phyloP scores from a whole-genome alignment of 2,888 invertebrate genomes.

The Polylopha cassiicola region DNA sequence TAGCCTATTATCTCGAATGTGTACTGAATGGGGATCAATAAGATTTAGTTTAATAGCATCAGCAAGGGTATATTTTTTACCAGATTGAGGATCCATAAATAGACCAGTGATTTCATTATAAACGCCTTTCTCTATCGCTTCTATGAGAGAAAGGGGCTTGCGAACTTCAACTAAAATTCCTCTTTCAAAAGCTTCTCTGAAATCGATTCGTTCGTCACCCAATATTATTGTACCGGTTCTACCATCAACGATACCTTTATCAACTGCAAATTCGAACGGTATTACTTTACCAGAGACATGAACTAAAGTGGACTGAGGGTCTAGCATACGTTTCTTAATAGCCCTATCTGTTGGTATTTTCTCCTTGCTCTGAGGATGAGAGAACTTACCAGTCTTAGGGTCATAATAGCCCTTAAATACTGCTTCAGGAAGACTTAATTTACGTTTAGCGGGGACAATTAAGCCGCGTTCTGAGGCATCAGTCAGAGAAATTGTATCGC shows the following conservation, averaged over 20 bases:
- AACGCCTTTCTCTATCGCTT: slow-evolving; percentile 88
- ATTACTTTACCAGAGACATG: slow-evolving; percentile 87
- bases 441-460: slow-evolving; percentile 88
- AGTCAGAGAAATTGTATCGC: slow-evolving; percentile 84
- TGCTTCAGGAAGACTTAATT: slow-evolving; percentile 90
- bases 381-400: slow-evolving; percentile 88
- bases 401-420: slow-evolving; percentile 95
- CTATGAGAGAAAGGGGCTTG: slow-evolving; percentile 87
- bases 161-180: slow-evolving; percentile 89
- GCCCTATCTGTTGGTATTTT: slow-evolving; percentile 89
- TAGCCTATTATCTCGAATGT: slow-evolving; percentile 85
- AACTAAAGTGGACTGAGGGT: slow-evolving; percentile 90
- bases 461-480: slow-evolving; percentile 91
- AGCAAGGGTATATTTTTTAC: slow-evolving; percentile 85
- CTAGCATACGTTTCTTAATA: slow-evolving; percentile 89
- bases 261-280: slow-evolving; percentile 89
- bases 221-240: slow-evolving; percentile 82
- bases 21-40: slow-evolving; percentile 89
- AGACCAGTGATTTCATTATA: slow-evolving; percentile 86
- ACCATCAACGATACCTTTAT: slow-evolving; percentile 85
- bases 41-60: slow-evolving; percentile 89
- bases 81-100: slow-evolving; percentile 89
- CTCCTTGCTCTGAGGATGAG: slow-evolving; percentile 87
- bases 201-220: slow-evolving; percentile 82
- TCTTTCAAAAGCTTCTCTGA: slow-evolving; percentile 90